A percentile compares a stretch with the other conserved stretches of the same genome.
These are phyloP conservation scores for Pangasius larnaudii DNA, from an alignment of 2,797 vertebrate genomes.

Conservation along the genomic window DNA sequence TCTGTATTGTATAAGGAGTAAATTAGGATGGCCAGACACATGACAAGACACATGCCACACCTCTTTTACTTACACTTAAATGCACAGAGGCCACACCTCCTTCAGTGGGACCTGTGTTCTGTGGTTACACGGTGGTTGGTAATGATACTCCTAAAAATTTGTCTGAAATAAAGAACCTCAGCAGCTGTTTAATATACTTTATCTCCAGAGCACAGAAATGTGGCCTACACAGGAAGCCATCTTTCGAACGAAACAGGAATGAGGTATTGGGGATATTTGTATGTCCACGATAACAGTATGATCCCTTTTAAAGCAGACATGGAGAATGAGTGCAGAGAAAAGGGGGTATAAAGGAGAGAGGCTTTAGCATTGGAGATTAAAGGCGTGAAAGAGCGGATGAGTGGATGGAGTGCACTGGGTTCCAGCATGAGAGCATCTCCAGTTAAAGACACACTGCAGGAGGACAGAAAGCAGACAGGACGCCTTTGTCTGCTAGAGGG, in stretches of 20 bases:
- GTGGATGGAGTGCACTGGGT: slow-evolving; percentile 69
- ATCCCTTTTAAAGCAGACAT: not conserved
- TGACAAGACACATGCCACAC: not conserved
- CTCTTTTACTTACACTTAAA: not conserved
- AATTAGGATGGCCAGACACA: not conserved
- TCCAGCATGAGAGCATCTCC: slow-evolving; percentile 71
- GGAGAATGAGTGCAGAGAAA: slow-evolving; percentile 7
- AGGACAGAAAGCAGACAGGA: slow-evolving; percentile 75
- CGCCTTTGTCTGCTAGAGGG: slow-evolving; percentile 73
- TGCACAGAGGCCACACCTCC: not conserved
- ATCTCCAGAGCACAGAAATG: not conserved
- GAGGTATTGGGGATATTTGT: not conserved
- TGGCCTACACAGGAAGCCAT: not conserved
- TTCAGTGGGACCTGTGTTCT: not conserved
- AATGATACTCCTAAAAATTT: too few relatives aligned
- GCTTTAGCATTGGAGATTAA: slow-evolving; percentile 66
- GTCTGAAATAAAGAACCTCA: not conserved
- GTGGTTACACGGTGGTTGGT: not conserved
- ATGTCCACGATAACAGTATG: not conserved
- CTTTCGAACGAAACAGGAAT: not conserved
- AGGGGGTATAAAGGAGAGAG: slow-evolving; percentile 58
- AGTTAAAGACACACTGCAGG: slow-evolving; percentile 73
- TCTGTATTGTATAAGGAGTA: not conserved
- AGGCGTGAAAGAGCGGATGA: slow-evolving; percentile 70
- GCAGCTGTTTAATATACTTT: not conserved